Evolutionary conservation across 2,113 vertebrate genomes (phyloP).

Genomic region (Pterophyllum scalare): DNA sequence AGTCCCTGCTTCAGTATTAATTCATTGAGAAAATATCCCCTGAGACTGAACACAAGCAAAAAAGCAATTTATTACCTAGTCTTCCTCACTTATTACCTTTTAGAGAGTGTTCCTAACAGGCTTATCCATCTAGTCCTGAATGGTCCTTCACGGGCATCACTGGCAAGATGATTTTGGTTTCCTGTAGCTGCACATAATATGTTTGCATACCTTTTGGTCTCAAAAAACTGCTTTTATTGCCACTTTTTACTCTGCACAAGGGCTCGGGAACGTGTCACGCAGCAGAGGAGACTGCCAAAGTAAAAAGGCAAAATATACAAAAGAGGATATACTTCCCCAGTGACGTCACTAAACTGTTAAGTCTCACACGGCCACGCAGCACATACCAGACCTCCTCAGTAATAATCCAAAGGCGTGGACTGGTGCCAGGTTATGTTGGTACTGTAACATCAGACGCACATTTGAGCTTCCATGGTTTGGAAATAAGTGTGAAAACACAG

Average conservation of each 20-base stretch:
- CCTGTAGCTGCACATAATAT: slow-evolving; percentile 27
- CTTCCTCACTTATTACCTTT: slow-evolving; percentile 68
- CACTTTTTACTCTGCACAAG: slow-evolving; percentile 1
- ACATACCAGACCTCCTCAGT: slow-evolving; percentile 67
- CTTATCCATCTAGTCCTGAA: slow-evolving; percentile 70
- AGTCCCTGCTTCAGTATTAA: slow-evolving; percentile 74
- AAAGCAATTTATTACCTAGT: slow-evolving; percentile 69
- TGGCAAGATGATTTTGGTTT: slow-evolving; percentile 62
- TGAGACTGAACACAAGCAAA: slow-evolving; percentile 52
- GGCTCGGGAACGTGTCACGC: slow-evolving; percentile 16
- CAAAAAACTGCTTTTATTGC: slow-evolving; percentile 10
- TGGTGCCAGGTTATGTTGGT: slow-evolving; percentile 54
- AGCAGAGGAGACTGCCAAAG: background rate
- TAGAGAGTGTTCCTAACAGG: slow-evolving; percentile 72
- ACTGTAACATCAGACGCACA: slow-evolving; percentile 39
- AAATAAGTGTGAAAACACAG: slow-evolving; percentile 17
- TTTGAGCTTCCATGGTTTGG: slow-evolving; percentile 41
- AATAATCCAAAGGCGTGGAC: slow-evolving; percentile 59
- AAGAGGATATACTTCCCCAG: slow-evolving; percentile 30
- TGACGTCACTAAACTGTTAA: slow-evolving; percentile 58
- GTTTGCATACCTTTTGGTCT: slow-evolving; percentile 31
- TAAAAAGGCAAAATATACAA: slow-evolving; percentile 6
- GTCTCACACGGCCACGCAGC: slow-evolving; percentile 35
- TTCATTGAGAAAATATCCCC: slow-evolving; percentile 73
- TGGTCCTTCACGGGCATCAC: slow-evolving; percentile 58